Base-by-base conservation (phyloP, 2,888 invertebrate genomes). In the Phania funesta region DNA sequence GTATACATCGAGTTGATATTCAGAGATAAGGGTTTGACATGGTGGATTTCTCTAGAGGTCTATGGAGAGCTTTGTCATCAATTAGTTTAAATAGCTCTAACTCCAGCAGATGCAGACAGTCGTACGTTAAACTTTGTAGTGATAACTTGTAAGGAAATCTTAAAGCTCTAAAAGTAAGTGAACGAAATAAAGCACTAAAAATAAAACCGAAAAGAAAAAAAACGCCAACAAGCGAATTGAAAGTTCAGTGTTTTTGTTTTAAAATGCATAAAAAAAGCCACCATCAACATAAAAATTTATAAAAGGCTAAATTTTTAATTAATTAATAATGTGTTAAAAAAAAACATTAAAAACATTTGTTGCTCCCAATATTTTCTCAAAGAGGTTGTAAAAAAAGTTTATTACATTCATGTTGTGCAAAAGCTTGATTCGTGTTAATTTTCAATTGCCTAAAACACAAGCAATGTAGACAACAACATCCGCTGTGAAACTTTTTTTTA, bases 11-110 rank as follows among this genome's bases (percentile, higher is more conserved):
- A 16, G 41, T 26, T 44, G 16, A 7, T 44, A 44, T 18, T 18
- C 0, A 46, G 35, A 48, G 65, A 65, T 78, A 78, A 65, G 48
- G 32, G 32, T 68, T 32, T 44, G 18, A 13, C 5, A 20, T 11
- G 18, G 16, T 26, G n/a, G n/a, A n/a, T n/a, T n/a, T n/a, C n/a
- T n/a, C n/a, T n/a, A 29, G 35, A 71, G 58, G 58, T 22, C 7
- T 35, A 22, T 44, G 3, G 5, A 32, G 22, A 26, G 35, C 16
- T 16, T 35, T 18, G 22, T 16, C 58, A 54, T 48, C 26, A 2
- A 48, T 74, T 67, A n/a, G 52, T 56, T 83, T 83, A 83, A 75
- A 83, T 80, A 80, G 74, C 38, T 26, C 22, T 8, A 46, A 50
- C 62, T 65, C 41, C 16, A 29, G 8, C 41, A 58, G 44, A 44